Evolutionary conservation across 2,888 invertebrate species (phyloP), one percentile per base, ranked within the genome.

Genomic region (Adelphocoris suturalis): DNA sequence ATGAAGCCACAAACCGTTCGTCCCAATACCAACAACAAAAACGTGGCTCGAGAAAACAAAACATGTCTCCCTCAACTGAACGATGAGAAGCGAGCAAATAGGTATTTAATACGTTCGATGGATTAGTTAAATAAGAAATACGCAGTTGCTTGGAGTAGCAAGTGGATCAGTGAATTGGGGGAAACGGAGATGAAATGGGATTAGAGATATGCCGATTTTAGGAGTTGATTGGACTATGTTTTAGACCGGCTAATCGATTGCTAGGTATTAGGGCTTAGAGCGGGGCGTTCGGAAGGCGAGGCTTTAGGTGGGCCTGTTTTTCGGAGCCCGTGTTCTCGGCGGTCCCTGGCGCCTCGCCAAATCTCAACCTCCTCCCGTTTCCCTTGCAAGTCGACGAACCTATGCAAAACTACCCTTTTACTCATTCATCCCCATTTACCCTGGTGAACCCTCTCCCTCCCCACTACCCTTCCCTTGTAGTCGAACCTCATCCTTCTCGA

Each of bases 261-360:
- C 82, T 48, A 82, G 82, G 82, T 82, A 82, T 82, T 52, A 82
- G 57, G 57, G n/a, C 19, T 57, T 57, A 57, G 57, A 57, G 23
- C 19, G 19, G 68, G 13, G 68, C 16, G 23, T 3, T 23, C 19
- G 11, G 82, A 14, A 19, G 12, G 81, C 16, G 81, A 23, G 23
- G 82, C 46, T 46, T 78, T 78, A 78, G 46, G 82, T 82, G 82
- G 47, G 61, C 86, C 68, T 86, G 86, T 86, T 86, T 86, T 86
- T 86, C 86, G 86, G 86, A 28, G 75, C 68, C 86, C 86, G 86
- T 86, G 86, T 68, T 86, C 86, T 47, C 86, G 23, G 61, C 46
- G 86, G 48, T 27, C 19, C 68, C 86, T 86, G 86, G 86, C 86
- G 19, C 47, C 19, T 19, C 14, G 86, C 86, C 86, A 86, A 86